Evolutionary conservation across 2,797 vertebrate species (phyloP).

Genomic region (Amblyraja radiata): DNA sequence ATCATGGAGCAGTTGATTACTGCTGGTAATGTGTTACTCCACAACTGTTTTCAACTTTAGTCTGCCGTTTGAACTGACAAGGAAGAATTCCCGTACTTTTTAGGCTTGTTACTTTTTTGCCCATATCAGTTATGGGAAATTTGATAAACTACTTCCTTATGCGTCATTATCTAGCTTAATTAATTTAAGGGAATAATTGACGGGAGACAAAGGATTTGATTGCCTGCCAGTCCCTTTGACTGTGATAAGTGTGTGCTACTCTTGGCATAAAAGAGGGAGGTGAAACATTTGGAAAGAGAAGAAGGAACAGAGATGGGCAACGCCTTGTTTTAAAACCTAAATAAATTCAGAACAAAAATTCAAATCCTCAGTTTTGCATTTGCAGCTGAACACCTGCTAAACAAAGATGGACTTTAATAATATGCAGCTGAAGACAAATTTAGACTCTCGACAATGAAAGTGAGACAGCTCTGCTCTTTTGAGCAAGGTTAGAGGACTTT

Average conservation of each 20-base stretch:
- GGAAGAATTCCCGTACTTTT: neutral
- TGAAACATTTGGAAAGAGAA: neutral
- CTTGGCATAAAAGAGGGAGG: neutral
- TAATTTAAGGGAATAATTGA: neutral
- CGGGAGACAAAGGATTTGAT: too few relatives aligned
- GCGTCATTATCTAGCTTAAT: neutral
- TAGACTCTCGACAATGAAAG: neutral
- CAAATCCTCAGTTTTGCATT: neutral
- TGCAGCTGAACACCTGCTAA: slow-evolving; percentile 9
- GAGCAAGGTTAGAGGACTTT: neutral
- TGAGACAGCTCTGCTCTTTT: neutral
- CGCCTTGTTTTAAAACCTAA: neutral
- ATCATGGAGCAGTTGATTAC: neutral
- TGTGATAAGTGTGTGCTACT: too few relatives aligned
- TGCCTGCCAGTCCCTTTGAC: neutral
- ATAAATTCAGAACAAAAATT: neutral
- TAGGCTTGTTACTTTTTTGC: neutral
- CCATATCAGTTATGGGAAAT: neutral
- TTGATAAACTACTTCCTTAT: neutral
- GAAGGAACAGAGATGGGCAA: slow-evolving; percentile 14
- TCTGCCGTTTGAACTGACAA: neutral
- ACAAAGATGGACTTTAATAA: neutral
- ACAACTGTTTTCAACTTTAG: neutral
- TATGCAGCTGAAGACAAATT: neutral
- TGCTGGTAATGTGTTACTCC: neutral